Evolutionary conservation across 1,140 invertebrate genomes (phyloP).

Genomic region (Carcinoscorpius rotundicauda): DNA sequence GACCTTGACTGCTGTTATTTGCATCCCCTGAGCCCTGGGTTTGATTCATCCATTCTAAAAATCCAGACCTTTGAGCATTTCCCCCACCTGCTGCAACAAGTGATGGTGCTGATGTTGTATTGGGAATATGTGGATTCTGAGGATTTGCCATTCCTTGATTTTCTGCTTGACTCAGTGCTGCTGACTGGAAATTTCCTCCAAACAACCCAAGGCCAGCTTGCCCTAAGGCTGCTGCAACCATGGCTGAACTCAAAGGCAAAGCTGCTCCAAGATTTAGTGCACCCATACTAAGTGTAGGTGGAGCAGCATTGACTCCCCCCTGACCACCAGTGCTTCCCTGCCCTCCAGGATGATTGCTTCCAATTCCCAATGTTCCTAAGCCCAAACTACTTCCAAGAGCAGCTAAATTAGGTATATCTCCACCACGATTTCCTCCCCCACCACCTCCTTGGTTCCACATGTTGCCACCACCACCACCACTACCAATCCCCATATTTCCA

Average conservation of each 20-base stretch:
- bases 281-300: slow-evolving; percentile 42
- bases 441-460: slow-evolving; percentile 57
- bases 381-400: slow-evolving; percentile 50
- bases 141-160: slow-evolving; percentile 51
- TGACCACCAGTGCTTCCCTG: slow-evolving; percentile 37
- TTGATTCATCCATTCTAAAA: slow-evolving; percentile 19
- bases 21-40: slow-evolving; percentile 30
- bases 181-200: slow-evolving; percentile 14
- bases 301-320: slow-evolving; percentile 37
- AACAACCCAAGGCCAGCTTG: slow-evolving; percentile 33
- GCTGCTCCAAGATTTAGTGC: slow-evolving; percentile 57
- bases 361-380: too few species aligned
- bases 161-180: not conserved
- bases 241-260: slow-evolving; percentile 67
- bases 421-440: slow-evolving; percentile 37
- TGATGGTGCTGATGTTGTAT: too few species aligned
- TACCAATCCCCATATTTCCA: not conserved
- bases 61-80: slow-evolving; percentile 20
- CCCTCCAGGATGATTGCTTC: not conserved
- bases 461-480: slow-evolving; percentile 26
- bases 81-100: slow-evolving; percentile 17
- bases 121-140: slow-evolving; percentile 34
- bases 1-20: slow-evolving; percentile 6
- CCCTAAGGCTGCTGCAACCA: slow-evolving; percentile 69
- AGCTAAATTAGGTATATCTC: slow-evolving; percentile 76